These are phyloP conservation scores for Morinoia aosen DNA, from an alignment of 2,888 invertebrate genomes.

Conservation along the genomic window DNA sequence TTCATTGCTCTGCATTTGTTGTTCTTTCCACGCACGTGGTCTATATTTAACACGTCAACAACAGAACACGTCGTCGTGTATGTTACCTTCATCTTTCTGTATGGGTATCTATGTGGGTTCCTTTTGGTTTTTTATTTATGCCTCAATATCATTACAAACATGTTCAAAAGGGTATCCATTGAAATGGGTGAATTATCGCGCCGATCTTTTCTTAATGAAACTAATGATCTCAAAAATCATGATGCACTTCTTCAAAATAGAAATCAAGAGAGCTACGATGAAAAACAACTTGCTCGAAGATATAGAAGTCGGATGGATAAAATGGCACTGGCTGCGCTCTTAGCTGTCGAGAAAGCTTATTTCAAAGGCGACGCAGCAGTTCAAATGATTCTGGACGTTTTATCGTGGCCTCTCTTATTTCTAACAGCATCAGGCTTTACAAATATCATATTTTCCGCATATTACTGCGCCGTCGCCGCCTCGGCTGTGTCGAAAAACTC, in stretches of 20 bases:
- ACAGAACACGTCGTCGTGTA: not conserved
- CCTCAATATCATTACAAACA: not conserved
- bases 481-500: not conserved
- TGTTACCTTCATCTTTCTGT: not conserved
- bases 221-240: not conserved
- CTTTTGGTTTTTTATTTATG: not conserved
- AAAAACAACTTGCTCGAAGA: not conserved
- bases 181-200: not conserved
- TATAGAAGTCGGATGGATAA: not conserved
- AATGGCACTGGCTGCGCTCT: not conserved
- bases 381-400: not conserved
- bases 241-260: not conserved
- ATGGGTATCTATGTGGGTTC: not conserved
- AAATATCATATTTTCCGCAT: not conserved
- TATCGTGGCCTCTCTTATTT: conserved; percentile 7
- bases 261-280: not conserved
- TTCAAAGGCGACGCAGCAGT: not conserved
- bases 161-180: not conserved
- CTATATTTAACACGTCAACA: not conserved
- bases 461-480: not conserved
- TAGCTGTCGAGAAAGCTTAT: not conserved
- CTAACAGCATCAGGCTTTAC: not conserved
- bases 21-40: not conserved
- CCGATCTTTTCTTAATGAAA: not conserved
- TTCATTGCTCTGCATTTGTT: not conserved